Evolutionary conservation across 2,113 vertebrate species (phyloP).

Genomic region (Tricholaema leucomelas): DNA sequence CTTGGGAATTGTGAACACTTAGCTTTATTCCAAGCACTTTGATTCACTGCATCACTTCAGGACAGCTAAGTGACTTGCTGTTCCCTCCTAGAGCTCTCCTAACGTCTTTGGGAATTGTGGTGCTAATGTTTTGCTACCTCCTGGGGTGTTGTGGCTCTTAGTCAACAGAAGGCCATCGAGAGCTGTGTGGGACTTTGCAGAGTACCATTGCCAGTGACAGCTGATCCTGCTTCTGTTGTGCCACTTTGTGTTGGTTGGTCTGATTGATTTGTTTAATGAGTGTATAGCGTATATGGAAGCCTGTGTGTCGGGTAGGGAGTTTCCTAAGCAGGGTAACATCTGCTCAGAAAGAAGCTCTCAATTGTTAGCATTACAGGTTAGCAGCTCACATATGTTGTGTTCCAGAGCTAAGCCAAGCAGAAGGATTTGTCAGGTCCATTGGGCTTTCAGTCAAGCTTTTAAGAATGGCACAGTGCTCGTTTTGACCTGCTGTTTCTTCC

Average conservation of each 20-base stretch:
- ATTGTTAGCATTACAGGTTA: background rate
- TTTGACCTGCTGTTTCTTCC: background rate
- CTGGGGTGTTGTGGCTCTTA: background rate
- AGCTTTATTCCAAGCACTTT: background rate
- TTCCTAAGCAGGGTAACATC: background rate
- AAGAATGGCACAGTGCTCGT: background rate
- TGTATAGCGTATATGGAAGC: background rate
- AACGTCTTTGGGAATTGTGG: background rate
- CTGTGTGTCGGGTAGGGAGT: rapidly evolving
- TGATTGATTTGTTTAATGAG: background rate
- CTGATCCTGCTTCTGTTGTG: background rate
- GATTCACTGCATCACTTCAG: background rate
- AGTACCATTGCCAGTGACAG: background rate
- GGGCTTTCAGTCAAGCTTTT: background rate
- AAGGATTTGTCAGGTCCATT: background rate
- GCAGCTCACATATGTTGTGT: background rate
- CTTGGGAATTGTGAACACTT: background rate
- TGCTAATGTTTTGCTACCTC: background rate
- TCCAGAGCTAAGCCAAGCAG: background rate
- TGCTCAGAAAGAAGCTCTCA: background rate
- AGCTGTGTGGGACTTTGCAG: background rate
- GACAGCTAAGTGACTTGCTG: background rate
- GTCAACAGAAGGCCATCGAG: background rate
- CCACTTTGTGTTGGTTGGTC: background rate
- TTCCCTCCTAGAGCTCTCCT: background rate